Evolutionary conservation across 2,888 invertebrate species (phyloP), one percentile per base, ranked within the genome.

Genomic region (Mythimna loreyi): DNA sequence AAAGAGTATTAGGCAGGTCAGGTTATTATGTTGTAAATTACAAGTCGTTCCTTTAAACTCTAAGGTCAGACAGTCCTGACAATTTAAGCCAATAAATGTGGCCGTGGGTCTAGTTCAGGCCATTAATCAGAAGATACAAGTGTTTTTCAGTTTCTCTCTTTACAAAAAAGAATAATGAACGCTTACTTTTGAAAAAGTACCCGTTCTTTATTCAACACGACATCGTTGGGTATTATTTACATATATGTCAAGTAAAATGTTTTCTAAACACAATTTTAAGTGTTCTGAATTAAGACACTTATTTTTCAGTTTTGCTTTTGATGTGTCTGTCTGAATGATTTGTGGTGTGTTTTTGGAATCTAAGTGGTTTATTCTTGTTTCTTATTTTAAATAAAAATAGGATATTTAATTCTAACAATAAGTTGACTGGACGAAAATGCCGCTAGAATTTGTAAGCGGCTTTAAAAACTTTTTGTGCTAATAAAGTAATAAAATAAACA

Each of bases 121-220:
- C 66, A 78, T 75, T 72, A 66, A 75, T 75, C 72, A 78, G 47
- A 28, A 21, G 40, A 30, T 75, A 72, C 64, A 53, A 74, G 53
- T 43, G 33, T 47, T 75, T 77, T 75, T 66, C n/a, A 56, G 40
- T 25, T n/a, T 36, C 28, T 52, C 25, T 49, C 7, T 13, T 50
- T 45, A 43, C 11, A 16, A 56, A 55, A 64, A 25, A 13, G 11
- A 50, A 65, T 45, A 77, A 77, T 50, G 28, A n/a, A n/a, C n/a
- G n/a, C n/a, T 16, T 55, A 40, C 43, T 52, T 56, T 47, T 25
- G 21, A 50, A 59, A 59, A 60, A 56, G 25, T 30, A 25, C 3
- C 25, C 13, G 28, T 72, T 65, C 30, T 66, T 72, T 61, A 69
- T 45, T 65, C n/a, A 55, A 19, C 25, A 33, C 19, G 25, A 21